Conservation (phyloP, 2,797 vertebrate species). For the Glyptemys insculpta region DNA sequence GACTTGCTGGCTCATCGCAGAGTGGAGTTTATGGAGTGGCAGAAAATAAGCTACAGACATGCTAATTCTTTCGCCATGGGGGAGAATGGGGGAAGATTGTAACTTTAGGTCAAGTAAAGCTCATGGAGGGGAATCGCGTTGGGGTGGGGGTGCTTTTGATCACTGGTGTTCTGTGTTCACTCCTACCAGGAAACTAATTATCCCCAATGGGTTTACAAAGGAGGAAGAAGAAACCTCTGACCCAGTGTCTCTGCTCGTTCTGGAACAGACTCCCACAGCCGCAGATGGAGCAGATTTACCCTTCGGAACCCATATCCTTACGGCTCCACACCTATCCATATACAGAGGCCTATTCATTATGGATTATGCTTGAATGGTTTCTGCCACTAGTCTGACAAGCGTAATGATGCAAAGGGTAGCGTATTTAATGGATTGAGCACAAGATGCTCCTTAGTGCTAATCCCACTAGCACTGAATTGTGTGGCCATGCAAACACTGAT, state of each 20-base stretch:
- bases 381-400: not conserved
- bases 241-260: conserved; percentile 31
- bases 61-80: not conserved
- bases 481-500: not conserved
- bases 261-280: rapidly evolving
- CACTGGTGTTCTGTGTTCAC: not conserved
- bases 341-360: not conserved
- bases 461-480: not conserved
- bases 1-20: not conserved
- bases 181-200: conserved; percentile 1
- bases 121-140: not conserved
- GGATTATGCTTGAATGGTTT: not conserved
- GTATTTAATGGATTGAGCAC: not conserved
- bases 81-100: not conserved
- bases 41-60: too few species aligned
- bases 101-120: rapidly evolving
- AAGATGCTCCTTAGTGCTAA: not conserved
- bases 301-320: not conserved
- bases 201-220: not conserved
- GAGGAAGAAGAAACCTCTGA: not conserved
- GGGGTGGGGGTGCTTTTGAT: not conserved
- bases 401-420: not conserved
- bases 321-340: not conserved
- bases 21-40: rapidly evolving
- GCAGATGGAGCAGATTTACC: not conserved